A percentile compares a stretch with the other conserved stretches of the same genome.
Conservation (phyloP, 2,113 vertebrate species). For the Carlito syrichta region DNA sequence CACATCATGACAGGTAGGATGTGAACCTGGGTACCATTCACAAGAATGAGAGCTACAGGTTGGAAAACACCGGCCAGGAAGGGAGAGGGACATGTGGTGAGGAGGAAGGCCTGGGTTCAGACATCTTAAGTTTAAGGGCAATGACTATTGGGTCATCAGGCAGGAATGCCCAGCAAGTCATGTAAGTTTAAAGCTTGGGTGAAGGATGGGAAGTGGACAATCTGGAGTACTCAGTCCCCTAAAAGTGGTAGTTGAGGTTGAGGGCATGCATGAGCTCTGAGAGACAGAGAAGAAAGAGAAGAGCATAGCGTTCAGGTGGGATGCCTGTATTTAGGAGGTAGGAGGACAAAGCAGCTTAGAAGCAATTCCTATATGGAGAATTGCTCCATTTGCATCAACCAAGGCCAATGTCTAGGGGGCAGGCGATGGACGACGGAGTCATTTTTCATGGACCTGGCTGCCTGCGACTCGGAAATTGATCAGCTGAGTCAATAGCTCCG, state of each 20-base stretch:
- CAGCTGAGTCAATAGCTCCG: constrained; percentile 35
- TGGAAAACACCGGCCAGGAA: not conserved
- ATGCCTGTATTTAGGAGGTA: not conserved
- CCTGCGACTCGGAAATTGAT: constrained; percentile 68
- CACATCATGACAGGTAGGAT: not conserved
- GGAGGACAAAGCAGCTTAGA: not conserved
- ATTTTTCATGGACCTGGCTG: constrained; percentile 63
- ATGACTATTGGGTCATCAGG: not conserved
- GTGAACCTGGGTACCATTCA: not conserved
- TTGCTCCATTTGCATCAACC: constrained; percentile 50
- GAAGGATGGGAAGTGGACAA: not conserved
- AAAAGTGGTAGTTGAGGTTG: not conserved
- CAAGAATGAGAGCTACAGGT: too few relatives aligned
- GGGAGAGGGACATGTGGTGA: fast-evolving
- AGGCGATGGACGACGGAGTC: not conserved
- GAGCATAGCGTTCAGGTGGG: not conserved
- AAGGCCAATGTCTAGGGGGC: not conserved
- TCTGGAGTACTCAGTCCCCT: not conserved
- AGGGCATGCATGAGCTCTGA: not conserved
- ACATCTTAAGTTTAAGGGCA: not conserved
- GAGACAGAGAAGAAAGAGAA: not conserved
- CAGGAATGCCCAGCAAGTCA: not conserved
- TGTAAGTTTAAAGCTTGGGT: not conserved
- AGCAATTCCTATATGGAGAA: constrained; percentile 42
- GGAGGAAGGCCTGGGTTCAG: not conserved